phyloP scores from a whole-genome alignment of 2,888 invertebrate genomes.

The Oscheius sp. region DNA sequence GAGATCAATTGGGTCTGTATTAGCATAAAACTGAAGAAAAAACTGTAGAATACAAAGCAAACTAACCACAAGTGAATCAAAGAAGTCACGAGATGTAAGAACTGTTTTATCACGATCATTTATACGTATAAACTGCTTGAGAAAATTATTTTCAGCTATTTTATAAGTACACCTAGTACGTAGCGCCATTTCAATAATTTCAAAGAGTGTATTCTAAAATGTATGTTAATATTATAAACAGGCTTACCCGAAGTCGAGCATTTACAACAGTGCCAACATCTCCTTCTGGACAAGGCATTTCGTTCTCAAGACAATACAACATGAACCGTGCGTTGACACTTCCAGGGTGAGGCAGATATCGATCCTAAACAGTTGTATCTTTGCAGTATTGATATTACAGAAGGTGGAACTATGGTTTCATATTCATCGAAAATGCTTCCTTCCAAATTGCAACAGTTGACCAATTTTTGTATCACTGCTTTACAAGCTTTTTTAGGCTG shows the following conservation, averaged over 20 bases:
- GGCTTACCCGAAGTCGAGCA: slow-evolving; percentile 8
- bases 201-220: slow-evolving; percentile 8
- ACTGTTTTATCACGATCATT: not conserved
- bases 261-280: slow-evolving; percentile 10
- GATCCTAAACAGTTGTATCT: slow-evolving; percentile 24
- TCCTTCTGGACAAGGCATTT: slow-evolving; percentile 5
- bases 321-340: slow-evolving; percentile 12
- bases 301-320: slow-evolving; percentile 8
- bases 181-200: slow-evolving; percentile 18
- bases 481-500: not conserved
- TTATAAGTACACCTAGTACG: not conserved
- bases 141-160: slow-evolving; percentile 15
- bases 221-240: not conserved
- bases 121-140: not conserved
- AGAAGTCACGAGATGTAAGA: slow-evolving; percentile 7
- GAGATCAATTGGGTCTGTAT: not conserved
- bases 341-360: not conserved
- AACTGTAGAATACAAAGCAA: not conserved
- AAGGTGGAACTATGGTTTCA: not conserved
- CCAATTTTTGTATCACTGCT: not conserved
- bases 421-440: not conserved
- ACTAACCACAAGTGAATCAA: slow-evolving; percentile 8
- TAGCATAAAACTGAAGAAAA: not conserved
- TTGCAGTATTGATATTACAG: not conserved
- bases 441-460: not conserved